Evolutionary conservation across 2,888 invertebrate genomes (phyloP).

Genomic region (Eupsilia transversa): DNA sequence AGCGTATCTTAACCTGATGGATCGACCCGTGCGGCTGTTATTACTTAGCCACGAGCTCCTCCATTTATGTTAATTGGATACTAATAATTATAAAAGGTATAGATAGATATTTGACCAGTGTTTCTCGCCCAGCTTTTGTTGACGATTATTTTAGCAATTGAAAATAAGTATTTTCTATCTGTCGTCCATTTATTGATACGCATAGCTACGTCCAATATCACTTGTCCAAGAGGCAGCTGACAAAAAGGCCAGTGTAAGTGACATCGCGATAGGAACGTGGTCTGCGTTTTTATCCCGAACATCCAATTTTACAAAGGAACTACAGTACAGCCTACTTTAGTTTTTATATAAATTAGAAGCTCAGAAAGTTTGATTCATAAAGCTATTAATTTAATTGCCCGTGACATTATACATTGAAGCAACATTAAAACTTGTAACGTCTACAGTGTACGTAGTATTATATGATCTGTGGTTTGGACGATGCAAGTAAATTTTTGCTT

Average conservation of each 20-base stretch:
- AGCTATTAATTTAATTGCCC: no score
- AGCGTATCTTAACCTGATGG: no score
- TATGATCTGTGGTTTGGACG: no score
- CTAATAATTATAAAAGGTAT: background rate
- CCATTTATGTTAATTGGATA: no score
- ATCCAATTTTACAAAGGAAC: conserved; percentile 33
- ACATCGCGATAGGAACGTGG: conserved; percentile 8
- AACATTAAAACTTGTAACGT: no score
- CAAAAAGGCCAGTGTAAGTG: conserved; percentile 27
- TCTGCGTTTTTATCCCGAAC: conserved; percentile 32
- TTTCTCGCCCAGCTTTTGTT: no score
- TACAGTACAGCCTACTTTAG: no score
- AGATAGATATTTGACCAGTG: background rate
- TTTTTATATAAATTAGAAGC: background rate
- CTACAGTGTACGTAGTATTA: no score
- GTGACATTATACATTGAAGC: no score
- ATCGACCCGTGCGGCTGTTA: no score
- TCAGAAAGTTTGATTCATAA: background rate
- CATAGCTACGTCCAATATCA: conserved; percentile 6
- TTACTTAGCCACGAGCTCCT: no score
- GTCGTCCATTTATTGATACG: background rate
- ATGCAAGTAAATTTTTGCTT: no score
- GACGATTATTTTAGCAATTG: background rate
- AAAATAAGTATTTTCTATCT: conserved; percentile 13
- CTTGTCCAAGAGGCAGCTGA: background rate